Conservation (phyloP, 2,797 vertebrate species). For the Semaprochilodus insignis region DNA sequence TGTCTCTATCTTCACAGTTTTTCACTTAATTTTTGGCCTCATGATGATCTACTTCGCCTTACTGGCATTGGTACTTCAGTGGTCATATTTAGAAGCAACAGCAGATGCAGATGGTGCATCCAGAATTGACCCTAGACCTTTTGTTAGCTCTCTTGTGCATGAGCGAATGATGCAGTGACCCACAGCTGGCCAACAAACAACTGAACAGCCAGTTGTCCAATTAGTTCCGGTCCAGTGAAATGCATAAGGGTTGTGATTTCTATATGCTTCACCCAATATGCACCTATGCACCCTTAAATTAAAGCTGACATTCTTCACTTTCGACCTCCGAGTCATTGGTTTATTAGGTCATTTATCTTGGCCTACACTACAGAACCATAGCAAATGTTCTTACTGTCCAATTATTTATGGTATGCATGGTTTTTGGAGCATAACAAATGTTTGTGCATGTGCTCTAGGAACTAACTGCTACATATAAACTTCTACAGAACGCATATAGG, state of each 20-base stretch:
- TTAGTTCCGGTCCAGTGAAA: background rate
- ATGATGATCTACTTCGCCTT: background rate
- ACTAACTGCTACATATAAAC: slow-evolving; percentile 2
- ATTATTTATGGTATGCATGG: background rate
- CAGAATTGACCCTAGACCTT: background rate
- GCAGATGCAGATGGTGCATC: background rate
- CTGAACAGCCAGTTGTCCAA: background rate
- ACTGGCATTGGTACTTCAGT: background rate
- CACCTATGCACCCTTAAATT: background rate
- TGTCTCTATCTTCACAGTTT: background rate
- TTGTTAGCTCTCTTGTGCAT: background rate
- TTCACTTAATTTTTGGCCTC: background rate
- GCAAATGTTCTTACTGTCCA: background rate
- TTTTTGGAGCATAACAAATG: slow-evolving; percentile 4
- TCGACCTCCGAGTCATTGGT: background rate
- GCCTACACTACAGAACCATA: background rate
- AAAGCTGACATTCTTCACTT: slow-evolving; percentile 5
- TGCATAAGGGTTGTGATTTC: background rate
- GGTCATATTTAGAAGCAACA: background rate
- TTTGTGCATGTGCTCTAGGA: background rate
- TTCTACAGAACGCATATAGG: background rate
- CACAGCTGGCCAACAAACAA: background rate
- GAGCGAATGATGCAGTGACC: background rate
- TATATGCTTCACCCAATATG: background rate
- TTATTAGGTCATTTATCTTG: background rate